Base-by-base conservation (phyloP, 2,797 vertebrate species). In the Hybognathus amarus region DNA sequence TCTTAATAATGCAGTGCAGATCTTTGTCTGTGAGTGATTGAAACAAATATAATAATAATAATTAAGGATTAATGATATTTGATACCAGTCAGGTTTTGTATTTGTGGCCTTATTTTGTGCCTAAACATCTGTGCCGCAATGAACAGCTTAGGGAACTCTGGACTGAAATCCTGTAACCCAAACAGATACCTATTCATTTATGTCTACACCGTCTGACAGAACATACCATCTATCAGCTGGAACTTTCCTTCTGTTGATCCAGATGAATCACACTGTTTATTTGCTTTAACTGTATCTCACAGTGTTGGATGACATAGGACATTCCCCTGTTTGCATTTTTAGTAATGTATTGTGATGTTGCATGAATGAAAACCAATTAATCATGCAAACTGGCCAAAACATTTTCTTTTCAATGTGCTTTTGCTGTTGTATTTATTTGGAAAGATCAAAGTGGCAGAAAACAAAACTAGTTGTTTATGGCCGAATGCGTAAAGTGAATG, bases 291-390 rank as follows among this genome's bases (percentile, higher is more conserved):
- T 82, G 45, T 80, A 76, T 90, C 87, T 79, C 6, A 1, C 69
- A 47, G 84, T 90, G 80, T 33, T 59, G 38, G 87, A 82, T 64
- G 75, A 87, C 87, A 89, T 88, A 82, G 86, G 91, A 91, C 90
- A 90, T 89, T 80, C 83, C 71, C 77, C 89, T 66, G 83, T 90
- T 91, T 89, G 80, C 88, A 69, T 89, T 92, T 85, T 73, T 73
- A 82, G 88, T 87, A 66, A 8, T 87, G 88, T 89, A 88, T 92
- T 86, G 70, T 71, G 66, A 89, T 87, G 66, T 86, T 82, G 86
- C 89, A 88, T 92, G 89, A 92, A 90, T 89, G 77, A 85, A 91
- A 90, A 91, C 88, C 89, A 93, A 92, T 92, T 90, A 92, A 91
- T 94, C 92, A 91, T 40, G 27, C 74, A 74, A 74, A 85, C 82